phyloP scores from a whole-genome alignment of 2,797 vertebrate species.

The Microctenopoma steveboyesi region DNA sequence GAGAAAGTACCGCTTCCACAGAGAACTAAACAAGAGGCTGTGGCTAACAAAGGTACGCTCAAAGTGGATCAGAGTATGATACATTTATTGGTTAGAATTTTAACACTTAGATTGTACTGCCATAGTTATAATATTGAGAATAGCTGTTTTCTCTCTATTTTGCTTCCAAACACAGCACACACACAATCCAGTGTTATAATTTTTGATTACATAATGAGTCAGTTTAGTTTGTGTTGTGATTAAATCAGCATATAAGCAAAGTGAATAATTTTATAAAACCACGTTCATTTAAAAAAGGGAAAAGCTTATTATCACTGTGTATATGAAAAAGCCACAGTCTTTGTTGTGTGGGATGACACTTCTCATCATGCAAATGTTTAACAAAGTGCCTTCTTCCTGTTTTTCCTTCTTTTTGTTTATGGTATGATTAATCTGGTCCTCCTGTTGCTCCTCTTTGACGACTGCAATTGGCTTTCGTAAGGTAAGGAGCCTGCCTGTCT shows the following conservation, averaged over 20 bases:
- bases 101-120: neutral
- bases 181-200: neutral
- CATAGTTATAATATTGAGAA: neutral
- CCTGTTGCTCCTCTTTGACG: constrained; percentile 69
- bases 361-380: constrained; percentile 74
- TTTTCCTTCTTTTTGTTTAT: constrained; percentile 32
- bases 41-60: constrained; percentile 77
- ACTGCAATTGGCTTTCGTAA: constrained; percentile 95
- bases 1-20: constrained; percentile 66
- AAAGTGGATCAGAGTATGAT: constrained; percentile 12
- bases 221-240: no score
- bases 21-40: constrained; percentile 61
- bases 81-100: neutral
- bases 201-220: no score
- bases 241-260: no score
- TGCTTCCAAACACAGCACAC: neutral
- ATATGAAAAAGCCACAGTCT: neutral
- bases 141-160: neutral
- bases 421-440: constrained; percentile 44
- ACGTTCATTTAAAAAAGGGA: neutral
- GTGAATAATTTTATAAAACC: no score
- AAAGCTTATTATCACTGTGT: neutral
- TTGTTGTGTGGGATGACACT: neutral
- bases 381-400: constrained; percentile 92
- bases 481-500: constrained; percentile 97